phyloP scores from a whole-genome alignment of 2,797 vertebrate species.

The Columba guinea region DNA sequence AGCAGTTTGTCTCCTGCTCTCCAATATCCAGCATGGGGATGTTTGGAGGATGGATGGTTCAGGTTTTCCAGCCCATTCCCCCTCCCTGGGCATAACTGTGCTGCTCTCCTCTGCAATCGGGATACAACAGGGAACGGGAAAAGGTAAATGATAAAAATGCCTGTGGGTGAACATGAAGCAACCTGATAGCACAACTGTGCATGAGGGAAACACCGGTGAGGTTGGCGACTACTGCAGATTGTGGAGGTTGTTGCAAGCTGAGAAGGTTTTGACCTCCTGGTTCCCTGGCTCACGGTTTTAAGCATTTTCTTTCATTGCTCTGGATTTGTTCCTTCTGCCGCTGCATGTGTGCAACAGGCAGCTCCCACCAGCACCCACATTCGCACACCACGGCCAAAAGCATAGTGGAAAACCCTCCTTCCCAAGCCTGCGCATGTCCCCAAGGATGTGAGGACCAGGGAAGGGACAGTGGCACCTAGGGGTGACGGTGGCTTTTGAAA shows the following conservation, averaged over 20 bases:
- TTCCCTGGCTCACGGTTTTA: not conserved
- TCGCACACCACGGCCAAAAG: not conserved
- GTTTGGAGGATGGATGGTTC: not conserved
- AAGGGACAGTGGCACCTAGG: not conserved
- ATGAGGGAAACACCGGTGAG: rapidly evolving
- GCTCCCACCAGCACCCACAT: not conserved
- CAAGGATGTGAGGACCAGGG: rapidly evolving
- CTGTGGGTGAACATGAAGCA: not conserved
- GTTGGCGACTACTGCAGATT: not conserved
- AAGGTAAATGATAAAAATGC: not conserved
- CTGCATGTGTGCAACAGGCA: not conserved
- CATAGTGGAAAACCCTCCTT: rapidly evolving
- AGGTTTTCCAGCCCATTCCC: not conserved
- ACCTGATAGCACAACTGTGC: not conserved
- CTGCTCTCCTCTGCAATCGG: not conserved
- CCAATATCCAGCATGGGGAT: not conserved
- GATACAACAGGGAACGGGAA: not conserved
- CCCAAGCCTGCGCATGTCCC: not conserved
- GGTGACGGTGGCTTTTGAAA: not conserved
- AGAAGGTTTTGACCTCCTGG: not conserved
- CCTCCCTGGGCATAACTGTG: rapidly evolving
- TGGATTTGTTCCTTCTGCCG: not conserved
- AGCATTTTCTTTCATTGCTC: rapidly evolving
- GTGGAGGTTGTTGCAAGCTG: not conserved
- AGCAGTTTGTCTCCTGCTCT: not conserved